Base-by-base conservation (phyloP, 2,113 vertebrate species). In the Ariopsis seemanni region DNA sequence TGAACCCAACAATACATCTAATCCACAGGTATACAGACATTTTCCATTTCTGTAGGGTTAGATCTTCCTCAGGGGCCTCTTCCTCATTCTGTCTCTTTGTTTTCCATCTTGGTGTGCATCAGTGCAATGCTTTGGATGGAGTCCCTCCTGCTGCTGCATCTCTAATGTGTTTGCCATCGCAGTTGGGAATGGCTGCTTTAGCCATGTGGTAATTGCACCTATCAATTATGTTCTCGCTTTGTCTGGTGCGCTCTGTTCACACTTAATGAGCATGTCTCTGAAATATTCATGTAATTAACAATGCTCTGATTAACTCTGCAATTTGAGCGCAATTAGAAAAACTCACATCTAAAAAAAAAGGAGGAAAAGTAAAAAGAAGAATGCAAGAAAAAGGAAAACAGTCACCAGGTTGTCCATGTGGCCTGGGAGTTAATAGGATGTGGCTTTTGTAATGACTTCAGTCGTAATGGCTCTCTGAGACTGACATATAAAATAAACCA, bases 201-300 rank as follows among this genome's bases (percentile, higher is more conserved):
- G 60, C 72, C 85, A 67, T 85, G 85, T 52, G 58, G 18, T 89
- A 92, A 90, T 88, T 88, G 87, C 67, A 74, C 86, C 82, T 83
- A 89, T 91, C 79, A 86, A 77, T 90, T 90, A 85, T 82, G 65
- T 42, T 80, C 62, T 34, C 48, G n/a, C 67, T 69, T 60, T 86
- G 69, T 87, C 84, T 78, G 30, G 6, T 67, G 79, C 65, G 57
- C 69, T 57, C 84, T 65, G 77, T 82, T 69, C 83, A 83, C 83
- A 83, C 72, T 71, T 91, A 90, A 91, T 82, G 86, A 91, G 85
- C 65, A 84, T 62, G 57, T 17, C 87, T 71, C 55, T 82, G 83
- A 81, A 91, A 90, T 83, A 90, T 90, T 89, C 84, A 89, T 72
- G 84, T 79, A 84, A 91, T 91, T 92, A 91, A 90, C 85, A 89